These are phyloP conservation scores for Spinus pinus DNA, from an alignment of 2,797 vertebrate species.

Conservation along the genomic window DNA sequence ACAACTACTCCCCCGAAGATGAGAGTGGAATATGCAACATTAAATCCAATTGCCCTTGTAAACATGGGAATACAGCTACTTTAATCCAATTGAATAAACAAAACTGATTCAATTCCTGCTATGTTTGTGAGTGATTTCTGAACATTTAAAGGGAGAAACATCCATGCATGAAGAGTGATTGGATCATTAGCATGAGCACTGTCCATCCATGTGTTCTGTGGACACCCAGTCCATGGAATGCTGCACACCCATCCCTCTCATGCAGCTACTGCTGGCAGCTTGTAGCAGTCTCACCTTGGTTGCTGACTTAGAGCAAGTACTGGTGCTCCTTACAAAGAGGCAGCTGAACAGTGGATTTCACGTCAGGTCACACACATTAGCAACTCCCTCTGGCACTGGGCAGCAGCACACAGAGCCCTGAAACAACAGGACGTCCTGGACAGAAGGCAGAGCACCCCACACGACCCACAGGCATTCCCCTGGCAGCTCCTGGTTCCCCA, in stretches of 20 bases:
- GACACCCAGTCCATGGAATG: neutral
- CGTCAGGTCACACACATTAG: accelerated
- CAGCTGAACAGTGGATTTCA: neutral
- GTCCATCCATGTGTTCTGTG: neutral
- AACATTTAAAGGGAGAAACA: neutral
- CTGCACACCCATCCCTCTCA: neutral
- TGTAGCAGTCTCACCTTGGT: accelerated
- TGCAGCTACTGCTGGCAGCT: neutral
- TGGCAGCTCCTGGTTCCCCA: neutral
- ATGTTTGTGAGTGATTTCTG: neutral
- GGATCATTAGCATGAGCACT: neutral
- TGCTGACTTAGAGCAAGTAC: neutral
- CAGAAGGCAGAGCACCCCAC: no score
- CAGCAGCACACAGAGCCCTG: accelerated
- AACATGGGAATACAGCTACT: neutral
- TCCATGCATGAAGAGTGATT: neutral
- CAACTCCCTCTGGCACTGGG: accelerated
- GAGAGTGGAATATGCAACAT: neutral
- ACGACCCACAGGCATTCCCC: accelerated
- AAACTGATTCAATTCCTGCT: slow-evolving; percentile 24
- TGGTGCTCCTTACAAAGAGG: neutral
- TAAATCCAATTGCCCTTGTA: neutral
- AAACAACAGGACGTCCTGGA: neutral
- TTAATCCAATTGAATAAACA: slow-evolving; percentile 39
- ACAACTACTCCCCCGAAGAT: neutral